Base-by-base conservation (phyloP, 2,888 invertebrate species). In the Orthosia cruda region DNA sequence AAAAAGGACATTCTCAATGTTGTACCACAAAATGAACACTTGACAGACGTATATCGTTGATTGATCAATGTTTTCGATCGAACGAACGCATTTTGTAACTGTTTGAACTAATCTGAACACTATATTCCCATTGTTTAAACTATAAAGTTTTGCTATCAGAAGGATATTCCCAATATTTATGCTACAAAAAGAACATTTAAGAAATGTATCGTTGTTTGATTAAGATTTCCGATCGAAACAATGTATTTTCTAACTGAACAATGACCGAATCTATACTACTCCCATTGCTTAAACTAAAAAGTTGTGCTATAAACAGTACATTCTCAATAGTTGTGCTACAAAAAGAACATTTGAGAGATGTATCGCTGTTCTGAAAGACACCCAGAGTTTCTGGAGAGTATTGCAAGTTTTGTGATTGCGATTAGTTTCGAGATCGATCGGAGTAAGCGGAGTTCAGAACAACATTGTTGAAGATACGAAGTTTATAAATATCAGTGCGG, bases 341-440 rank as follows among this genome's bases (percentile, higher is more conserved):
- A 55, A 72, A 67, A 70, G 62, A 62, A 77, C 70, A 74, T 75
- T 74, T 65, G 55, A 62, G 74, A 81, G 85, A 84, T 73, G 81
- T 86, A 85, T 85, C 71, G 73, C 23, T 75, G 73, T 81, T 81
- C 40, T 55, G 58, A 77, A 81, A 85, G 74, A 50, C 57, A 50
- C 71, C 50, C 77, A 71, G 61, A 74, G 55, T 74, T 72, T 45
- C 26, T 65, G 62, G 45, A 67, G 82, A 84, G 85, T 79, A 76
- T 85, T 59, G 79, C 69, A 69, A 85, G 85, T 78, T 84, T 74
- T 71, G 66, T 87, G 72, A 81, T 84, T 72, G 79, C 79, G 82
- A 85, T 84, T 85, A 85, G 74, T 72, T 87, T 63, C 45, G 69
- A 76, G 64, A 85, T 87, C 79, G 79, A 85, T 87, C 74, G 68